Conservation (phyloP, 2,113 vertebrate species). For the Mesembrinibis cayennensis region DNA sequence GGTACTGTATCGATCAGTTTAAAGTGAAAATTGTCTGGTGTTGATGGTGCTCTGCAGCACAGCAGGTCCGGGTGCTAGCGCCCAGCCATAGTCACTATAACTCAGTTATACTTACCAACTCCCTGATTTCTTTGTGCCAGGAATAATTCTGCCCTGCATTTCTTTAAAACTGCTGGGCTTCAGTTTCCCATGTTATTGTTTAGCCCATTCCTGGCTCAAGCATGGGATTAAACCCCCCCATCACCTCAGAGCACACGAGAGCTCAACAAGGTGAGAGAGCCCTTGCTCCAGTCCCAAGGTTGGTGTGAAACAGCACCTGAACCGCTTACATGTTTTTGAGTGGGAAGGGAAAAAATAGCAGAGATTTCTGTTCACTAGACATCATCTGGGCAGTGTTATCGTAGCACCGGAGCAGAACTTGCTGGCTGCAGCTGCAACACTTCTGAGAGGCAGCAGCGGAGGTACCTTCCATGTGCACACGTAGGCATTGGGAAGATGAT, state of each 20-base stretch:
- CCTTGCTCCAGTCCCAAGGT: not conserved
- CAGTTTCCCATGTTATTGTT: not conserved
- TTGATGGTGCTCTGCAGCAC: not conserved
- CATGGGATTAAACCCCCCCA: not conserved
- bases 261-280: not conserved
- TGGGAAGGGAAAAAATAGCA: not conserved
- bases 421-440: not conserved
- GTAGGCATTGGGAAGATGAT: not conserved
- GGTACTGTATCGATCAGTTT: not conserved
- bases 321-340: not conserved
- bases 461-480: not conserved
- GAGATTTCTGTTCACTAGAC: not conserved
- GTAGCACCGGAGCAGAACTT: not conserved
- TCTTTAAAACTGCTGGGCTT: not conserved
- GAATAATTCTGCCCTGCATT: not conserved
- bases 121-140: not conserved
- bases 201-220: not conserved
- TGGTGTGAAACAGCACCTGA: not conserved
- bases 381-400: not conserved
- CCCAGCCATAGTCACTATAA: not conserved
- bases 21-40: not conserved
- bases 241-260: not conserved
- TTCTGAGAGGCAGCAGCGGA: not conserved
- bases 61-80: not conserved
- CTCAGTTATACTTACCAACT: not conserved